Evolutionary conservation across 1,140 invertebrate genomes (phyloP).

Genomic region (Drosophila nikananu): DNA sequence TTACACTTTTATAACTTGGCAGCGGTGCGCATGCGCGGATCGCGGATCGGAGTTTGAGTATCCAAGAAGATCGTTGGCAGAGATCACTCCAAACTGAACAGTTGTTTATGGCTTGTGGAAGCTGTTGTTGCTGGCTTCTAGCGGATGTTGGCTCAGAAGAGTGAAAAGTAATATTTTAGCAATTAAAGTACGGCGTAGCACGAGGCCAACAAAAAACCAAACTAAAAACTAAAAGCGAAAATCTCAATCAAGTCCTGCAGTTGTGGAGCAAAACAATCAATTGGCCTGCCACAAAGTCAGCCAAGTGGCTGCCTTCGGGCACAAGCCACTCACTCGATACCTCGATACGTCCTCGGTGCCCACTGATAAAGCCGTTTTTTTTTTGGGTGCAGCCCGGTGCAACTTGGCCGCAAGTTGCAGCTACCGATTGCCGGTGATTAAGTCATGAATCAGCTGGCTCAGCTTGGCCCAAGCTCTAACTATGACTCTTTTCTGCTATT

Average conservation of each 20-base stretch:
- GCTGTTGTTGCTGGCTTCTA: conserved; percentile 44
- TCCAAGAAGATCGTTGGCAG: conserved; percentile 35
- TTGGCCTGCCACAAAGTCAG: conserved; percentile 58
- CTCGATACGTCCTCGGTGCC: conserved; percentile 11
- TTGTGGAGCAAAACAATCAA: conserved; percentile 81
- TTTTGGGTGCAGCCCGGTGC: conserved; percentile 66
- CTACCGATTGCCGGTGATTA: conserved; percentile 79
- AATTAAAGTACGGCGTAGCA: conserved; percentile 16
- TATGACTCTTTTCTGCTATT: conserved; percentile 56
- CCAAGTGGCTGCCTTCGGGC: conserved; percentile 58
- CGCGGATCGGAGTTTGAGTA: conserved; percentile 18
- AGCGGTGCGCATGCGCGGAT: conserved; percentile 68
- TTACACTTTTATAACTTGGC: conserved; percentile 82
- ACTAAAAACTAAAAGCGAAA: conserved; percentile 27
- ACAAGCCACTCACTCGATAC: conserved; percentile 73
- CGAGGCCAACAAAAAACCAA: conserved; percentile 13
- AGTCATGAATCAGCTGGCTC: conserved; percentile 77
- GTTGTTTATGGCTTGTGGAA: conserved; percentile 75
- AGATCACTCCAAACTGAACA: conserved; percentile 67
- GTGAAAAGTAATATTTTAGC: conserved; percentile 48
- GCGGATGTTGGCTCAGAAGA: conserved; percentile 57
- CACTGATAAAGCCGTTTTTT: conserved; percentile 73
- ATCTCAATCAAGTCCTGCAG: conserved; percentile 69
- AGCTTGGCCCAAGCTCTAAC: conserved; percentile 42
- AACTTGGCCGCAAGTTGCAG: conserved; percentile 51